These are phyloP conservation scores for Solenopsis invicta DNA, from an alignment of 1,140 invertebrate species.

Conservation along the genomic window DNA sequence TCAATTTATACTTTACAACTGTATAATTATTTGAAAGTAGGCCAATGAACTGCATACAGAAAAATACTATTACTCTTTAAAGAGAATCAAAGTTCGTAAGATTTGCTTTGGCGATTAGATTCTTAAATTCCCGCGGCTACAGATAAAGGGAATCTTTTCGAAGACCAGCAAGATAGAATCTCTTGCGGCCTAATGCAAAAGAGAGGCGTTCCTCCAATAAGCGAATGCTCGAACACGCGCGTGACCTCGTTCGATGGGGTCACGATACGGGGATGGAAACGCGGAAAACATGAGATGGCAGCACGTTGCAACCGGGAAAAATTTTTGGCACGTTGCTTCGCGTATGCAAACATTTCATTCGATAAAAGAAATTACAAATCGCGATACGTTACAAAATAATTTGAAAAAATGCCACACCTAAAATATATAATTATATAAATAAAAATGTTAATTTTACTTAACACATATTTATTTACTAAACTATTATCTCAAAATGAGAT, in stretches of 20 bases:
- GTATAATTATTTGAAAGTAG: neutral
- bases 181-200: constrained; percentile 9
- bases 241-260: constrained; percentile 72
- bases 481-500: neutral
- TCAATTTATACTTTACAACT: neutral
- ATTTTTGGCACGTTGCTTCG: constrained; percentile 16
- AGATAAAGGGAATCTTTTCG: neutral
- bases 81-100: neutral
- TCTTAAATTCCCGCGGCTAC: neutral
- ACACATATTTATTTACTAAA: neutral
- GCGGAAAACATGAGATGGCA: constrained; percentile 71
- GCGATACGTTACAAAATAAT: neutral
- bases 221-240: constrained; percentile 57
- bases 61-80: neutral
- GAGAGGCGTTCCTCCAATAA: constrained; percentile 7
- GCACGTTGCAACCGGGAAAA: constrained; percentile 63
- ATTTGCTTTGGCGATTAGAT: neutral
- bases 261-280: constrained; percentile 57
- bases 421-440: neutral
- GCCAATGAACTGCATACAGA: neutral
- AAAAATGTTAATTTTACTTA: neutral
- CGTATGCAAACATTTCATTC: neutral
- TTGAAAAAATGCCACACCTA: neutral
- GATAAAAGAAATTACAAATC: neutral
- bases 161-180: neutral